Conservation (phyloP, 2,797 vertebrate genomes). For the Pachyuromys duprasi region DNA sequence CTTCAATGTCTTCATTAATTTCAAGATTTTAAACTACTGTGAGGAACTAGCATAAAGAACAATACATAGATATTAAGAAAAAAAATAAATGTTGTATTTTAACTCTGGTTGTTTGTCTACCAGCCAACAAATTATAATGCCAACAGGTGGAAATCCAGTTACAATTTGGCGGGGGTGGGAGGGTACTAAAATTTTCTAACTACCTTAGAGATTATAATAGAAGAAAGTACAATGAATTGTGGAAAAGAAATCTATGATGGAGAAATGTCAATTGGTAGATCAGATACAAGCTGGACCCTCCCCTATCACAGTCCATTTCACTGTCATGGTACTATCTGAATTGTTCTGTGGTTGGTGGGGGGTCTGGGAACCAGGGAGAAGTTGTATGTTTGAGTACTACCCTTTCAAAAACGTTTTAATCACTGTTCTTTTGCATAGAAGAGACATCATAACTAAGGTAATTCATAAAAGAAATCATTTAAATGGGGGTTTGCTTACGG, state of each 20-base stretch:
- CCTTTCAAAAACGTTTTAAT: neutral
- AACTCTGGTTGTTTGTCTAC: neutral
- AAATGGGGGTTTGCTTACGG: neutral
- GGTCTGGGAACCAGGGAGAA: neutral
- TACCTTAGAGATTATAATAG: neutral
- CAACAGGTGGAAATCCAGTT: accelerated
- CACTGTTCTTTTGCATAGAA: neutral
- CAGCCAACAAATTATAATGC: neutral
- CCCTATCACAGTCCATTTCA: neutral
- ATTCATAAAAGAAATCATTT: neutral
- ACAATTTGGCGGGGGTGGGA: neutral
- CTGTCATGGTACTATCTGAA: neutral
- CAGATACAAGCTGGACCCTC: neutral
- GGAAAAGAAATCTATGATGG: neutral
- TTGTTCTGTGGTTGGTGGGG: neutral
- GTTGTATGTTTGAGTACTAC: neutral
- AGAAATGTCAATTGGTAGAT: neutral
- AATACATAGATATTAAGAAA: neutral
- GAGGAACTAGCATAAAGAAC: neutral
- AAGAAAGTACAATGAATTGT: neutral
- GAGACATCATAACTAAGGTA: neutral
- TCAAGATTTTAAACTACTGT: slow-evolving; percentile 36
- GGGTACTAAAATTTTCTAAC: neutral
- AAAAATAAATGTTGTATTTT: neutral
- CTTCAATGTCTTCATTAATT: slow-evolving; percentile 16